These are phyloP conservation scores for Oreochromis tanganicae DNA, from an alignment of 2,113 vertebrate species.

Conservation along the genomic window DNA sequence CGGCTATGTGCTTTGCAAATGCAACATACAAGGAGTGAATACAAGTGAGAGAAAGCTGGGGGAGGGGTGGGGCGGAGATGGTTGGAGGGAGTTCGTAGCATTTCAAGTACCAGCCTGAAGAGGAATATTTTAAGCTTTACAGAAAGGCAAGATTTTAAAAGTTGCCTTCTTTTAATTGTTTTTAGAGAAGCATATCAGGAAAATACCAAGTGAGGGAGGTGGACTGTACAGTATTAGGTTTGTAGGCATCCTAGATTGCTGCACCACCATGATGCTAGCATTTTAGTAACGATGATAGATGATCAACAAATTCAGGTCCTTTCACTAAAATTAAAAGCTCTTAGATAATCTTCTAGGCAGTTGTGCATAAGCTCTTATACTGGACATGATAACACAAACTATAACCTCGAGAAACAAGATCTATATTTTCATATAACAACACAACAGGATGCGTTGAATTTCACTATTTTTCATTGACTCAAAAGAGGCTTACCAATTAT, in stretches of 20 bases:
- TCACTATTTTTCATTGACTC: background rate
- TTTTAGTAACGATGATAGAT: background rate
- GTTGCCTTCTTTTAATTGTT: background rate
- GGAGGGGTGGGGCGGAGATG: background rate
- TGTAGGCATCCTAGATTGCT: background rate
- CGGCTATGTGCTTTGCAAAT: conserved; percentile 59
- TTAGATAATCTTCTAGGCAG: background rate
- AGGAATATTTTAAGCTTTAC: background rate
- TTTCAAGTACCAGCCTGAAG: conserved; percentile 7
- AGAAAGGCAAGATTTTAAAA: background rate
- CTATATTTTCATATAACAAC: background rate
- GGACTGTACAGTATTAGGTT: background rate
- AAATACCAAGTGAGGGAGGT: background rate
- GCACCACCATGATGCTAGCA: background rate
- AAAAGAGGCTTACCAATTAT: conserved; percentile 36
- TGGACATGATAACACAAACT: background rate
- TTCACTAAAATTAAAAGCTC: background rate
- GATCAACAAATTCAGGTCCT: background rate
- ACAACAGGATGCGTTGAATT: conserved; percentile 9
- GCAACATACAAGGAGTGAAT: conserved; percentile 53
- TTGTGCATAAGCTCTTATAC: background rate
- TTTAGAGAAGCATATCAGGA: background rate
- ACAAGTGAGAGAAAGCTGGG: conserved; percentile 3
- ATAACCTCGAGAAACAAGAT: background rate
- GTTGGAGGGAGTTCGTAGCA: background rate